These are phyloP conservation scores for Drosophila fulvimacula DNA, from an alignment of 2,888 invertebrate genomes.

Conservation along the genomic window DNA sequence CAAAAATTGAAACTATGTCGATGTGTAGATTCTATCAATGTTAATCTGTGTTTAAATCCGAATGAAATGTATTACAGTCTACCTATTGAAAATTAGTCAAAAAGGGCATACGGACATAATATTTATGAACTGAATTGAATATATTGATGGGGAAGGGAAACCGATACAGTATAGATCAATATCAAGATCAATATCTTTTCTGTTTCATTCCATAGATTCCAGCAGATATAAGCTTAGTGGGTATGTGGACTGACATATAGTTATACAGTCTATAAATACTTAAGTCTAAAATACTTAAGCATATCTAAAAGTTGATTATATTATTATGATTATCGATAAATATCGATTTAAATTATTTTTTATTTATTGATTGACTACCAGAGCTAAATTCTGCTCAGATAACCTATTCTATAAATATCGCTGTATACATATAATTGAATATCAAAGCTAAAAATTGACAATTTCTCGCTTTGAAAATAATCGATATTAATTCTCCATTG, in stretches of 20 bases:
- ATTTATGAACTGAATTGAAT: neutral
- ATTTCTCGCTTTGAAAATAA: neutral
- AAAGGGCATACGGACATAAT: neutral
- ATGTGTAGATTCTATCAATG: neutral
- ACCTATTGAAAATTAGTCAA: conserved; percentile 5
- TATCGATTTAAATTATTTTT: too few relatives aligned
- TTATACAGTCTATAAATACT: too few relatives aligned
- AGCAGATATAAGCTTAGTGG: too few relatives aligned
- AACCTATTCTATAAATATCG: neutral
- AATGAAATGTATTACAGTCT: neutral
- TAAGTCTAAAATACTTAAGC: too few relatives aligned
- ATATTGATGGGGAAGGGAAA: neutral
- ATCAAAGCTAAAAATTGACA: too few relatives aligned
- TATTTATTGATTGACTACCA: too few relatives aligned
- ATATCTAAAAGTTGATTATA: too few relatives aligned
- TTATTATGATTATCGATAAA: too few relatives aligned
- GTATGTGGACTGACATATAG: too few relatives aligned
- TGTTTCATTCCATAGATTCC: neutral
- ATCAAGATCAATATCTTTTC: too few relatives aligned
- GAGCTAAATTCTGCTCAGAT: neutral
- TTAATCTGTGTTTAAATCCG: neutral
- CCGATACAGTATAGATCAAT: too few relatives aligned
- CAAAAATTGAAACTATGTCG: neutral
- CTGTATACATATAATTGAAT: neutral
- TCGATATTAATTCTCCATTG: neutral